A percentile compares a stretch with the other conserved stretches of the same genome.
Conservation (phyloP, 2,797 vertebrate genomes). For the Betta splendens region DNA sequence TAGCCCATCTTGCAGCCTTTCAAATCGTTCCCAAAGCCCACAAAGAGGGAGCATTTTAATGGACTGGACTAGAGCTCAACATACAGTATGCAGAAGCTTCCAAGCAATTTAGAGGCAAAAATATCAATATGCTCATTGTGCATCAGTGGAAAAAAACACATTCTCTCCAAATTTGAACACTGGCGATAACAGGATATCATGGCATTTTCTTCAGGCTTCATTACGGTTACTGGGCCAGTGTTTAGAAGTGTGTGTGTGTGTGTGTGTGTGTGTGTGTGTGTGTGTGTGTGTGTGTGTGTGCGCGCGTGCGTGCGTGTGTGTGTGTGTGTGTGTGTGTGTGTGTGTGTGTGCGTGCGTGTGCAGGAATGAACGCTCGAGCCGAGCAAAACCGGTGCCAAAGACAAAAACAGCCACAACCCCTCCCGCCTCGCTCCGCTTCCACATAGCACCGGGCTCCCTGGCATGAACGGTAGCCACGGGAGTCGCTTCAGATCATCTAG, state of each 20-base stretch:
- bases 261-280: conserved; percentile 21
- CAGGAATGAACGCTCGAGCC: conserved; percentile 69
- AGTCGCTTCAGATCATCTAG: conserved; percentile 82
- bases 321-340: conserved; percentile 39
- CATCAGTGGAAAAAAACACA: conserved; percentile 46
- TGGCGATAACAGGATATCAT: conserved; percentile 60
- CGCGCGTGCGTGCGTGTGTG: conserved; percentile 25
- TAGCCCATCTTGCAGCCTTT: conserved; percentile 41
- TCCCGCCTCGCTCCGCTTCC: conserved; percentile 51
- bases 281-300: conserved; percentile 21
- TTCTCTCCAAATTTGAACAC: conserved; percentile 64
- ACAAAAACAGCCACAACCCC: conserved; percentile 64
- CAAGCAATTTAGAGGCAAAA: conserved; percentile 59
- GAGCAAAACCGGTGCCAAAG: conserved; percentile 67
- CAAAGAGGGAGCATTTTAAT: conserved; percentile 46
- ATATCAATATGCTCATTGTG: conserved; percentile 72
- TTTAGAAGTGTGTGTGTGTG: conserved; percentile 34
- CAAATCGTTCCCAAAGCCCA: conserved; percentile 53
- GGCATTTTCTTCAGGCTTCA: conserved; percentile 68
- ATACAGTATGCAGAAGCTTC: conserved; percentile 63
- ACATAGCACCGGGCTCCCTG: conserved; percentile 76
- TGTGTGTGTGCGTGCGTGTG: conserved; percentile 51
- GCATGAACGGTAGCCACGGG: conserved; percentile 73
- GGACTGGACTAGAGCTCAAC: conserved; percentile 52
- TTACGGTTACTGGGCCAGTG: conserved; percentile 55